A percentile compares a stretch with the other conserved stretches of the same genome.
These are phyloP conservation scores for Seira musarum DNA, from an alignment of 2,888 invertebrate genomes.

Conservation along the genomic window DNA sequence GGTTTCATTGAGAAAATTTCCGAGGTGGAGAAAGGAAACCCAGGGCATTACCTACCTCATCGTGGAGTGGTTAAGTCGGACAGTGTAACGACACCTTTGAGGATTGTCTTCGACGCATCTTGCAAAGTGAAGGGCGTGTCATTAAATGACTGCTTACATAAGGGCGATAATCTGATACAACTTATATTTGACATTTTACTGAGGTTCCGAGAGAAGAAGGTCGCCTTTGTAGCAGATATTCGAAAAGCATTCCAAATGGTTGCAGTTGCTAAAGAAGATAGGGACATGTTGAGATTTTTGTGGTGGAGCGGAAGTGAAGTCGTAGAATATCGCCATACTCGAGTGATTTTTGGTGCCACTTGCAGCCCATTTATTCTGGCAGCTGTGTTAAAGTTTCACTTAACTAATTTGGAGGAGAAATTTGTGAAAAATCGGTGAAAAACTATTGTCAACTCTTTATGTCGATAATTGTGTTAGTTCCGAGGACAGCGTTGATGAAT, in stretches of 20 bases:
- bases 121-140: slow-evolving; percentile 7
- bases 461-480: slow-evolving; percentile 1
- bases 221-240: slow-evolving; percentile 31
- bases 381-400: slow-evolving; percentile 4
- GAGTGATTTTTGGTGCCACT: slow-evolving; percentile 7
- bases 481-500: slow-evolving; percentile 5
- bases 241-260: slow-evolving; percentile 40
- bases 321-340: not conserved
- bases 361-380: slow-evolving; percentile 23
- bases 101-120: not conserved
- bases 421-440: not conserved
- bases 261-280: not conserved
- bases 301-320: too few species aligned
- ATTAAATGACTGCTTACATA: not conserved
- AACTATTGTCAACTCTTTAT: not conserved
- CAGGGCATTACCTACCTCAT: slow-evolving; percentile 1
- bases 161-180: not conserved
- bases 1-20: slow-evolving; percentile 4
- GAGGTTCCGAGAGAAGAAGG: not conserved
- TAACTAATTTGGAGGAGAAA: not conserved
- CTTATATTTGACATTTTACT: not conserved
- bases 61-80: not conserved
- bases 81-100: not conserved
- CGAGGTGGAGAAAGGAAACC: not conserved
- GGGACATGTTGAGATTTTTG: slow-evolving; percentile 37